Evolutionary conservation across 2,113 vertebrate genomes (phyloP).

Genomic region (Pluvialis apricaria): DNA sequence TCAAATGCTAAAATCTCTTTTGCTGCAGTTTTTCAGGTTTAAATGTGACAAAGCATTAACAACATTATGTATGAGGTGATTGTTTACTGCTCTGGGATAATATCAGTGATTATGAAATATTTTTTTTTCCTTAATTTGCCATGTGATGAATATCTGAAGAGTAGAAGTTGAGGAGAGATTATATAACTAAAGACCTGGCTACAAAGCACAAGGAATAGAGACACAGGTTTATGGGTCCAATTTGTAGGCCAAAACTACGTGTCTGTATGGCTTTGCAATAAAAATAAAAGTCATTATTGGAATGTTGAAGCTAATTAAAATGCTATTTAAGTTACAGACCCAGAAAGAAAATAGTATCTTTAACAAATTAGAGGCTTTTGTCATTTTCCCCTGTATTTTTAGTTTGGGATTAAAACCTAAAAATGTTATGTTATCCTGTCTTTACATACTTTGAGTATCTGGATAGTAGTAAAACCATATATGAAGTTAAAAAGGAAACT

Average conservation of each 20-base stretch:
- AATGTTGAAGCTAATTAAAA: not conserved
- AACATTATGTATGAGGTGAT: not conserved
- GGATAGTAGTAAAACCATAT: not conserved
- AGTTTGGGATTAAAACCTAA: not conserved
- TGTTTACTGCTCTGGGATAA: not conserved
- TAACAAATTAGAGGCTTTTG: not conserved
- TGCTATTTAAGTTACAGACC: not conserved
- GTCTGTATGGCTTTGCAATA: not conserved
- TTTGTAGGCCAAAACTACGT: not conserved
- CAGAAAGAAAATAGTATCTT: not conserved
- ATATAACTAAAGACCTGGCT: not conserved
- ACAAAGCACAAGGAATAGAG: not conserved
- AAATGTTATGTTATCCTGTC: not conserved
- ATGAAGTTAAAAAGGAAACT: not conserved
- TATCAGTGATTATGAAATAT: not conserved
- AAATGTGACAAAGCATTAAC: not conserved
- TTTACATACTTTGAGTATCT: not conserved
- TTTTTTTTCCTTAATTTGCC: not conserved
- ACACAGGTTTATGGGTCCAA: not conserved
- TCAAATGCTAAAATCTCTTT: not conserved
- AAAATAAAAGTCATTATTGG: not conserved
- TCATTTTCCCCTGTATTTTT: not conserved
- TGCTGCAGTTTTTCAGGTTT: not conserved
- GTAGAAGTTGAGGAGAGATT: not conserved
- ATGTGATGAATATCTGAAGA: not conserved